These are phyloP conservation scores for Dicrurus megarhynchus DNA, from an alignment of 2,113 vertebrate species.

Conservation along the genomic window DNA sequence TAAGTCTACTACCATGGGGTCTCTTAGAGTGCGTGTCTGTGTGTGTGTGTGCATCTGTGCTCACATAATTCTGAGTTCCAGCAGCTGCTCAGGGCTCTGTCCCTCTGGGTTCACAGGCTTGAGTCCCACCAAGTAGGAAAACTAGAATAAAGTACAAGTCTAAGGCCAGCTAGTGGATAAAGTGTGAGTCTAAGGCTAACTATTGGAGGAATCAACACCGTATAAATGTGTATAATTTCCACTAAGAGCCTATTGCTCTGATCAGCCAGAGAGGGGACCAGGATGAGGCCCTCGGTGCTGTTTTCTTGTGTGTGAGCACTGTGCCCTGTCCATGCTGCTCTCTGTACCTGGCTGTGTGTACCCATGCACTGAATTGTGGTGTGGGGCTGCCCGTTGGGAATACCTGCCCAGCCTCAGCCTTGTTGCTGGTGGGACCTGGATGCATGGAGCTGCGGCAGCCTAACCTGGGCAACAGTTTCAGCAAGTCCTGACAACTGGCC, in stretches of 20 bases:
- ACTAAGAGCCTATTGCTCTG: accelerated
- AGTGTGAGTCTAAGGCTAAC: background rate
- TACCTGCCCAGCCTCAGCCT: background rate
- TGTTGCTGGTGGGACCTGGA: accelerated
- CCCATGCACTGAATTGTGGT: accelerated
- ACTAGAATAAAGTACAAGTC: background rate
- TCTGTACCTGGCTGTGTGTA: accelerated
- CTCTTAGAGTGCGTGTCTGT: accelerated
- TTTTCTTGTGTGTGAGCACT: accelerated
- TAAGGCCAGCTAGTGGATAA: background rate
- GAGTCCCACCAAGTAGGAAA: background rate
- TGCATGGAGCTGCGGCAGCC: background rate
- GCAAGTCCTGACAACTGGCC: background rate
- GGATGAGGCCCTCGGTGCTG: accelerated
- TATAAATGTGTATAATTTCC: background rate
- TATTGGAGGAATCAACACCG: background rate
- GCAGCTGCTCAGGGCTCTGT: background rate
- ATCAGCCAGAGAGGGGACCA: background rate
- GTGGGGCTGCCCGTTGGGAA: background rate
- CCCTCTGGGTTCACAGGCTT: background rate
- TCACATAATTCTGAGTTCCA: background rate
- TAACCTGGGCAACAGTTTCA: background rate
- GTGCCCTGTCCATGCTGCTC: background rate
- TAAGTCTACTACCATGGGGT: background rate
- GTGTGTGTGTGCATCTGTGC: background rate